A percentile compares a stretch with the other conserved stretches of the same genome.
Conservation (phyloP, 2,797 vertebrate genomes). For the Coracias cyanogaster region DNA sequence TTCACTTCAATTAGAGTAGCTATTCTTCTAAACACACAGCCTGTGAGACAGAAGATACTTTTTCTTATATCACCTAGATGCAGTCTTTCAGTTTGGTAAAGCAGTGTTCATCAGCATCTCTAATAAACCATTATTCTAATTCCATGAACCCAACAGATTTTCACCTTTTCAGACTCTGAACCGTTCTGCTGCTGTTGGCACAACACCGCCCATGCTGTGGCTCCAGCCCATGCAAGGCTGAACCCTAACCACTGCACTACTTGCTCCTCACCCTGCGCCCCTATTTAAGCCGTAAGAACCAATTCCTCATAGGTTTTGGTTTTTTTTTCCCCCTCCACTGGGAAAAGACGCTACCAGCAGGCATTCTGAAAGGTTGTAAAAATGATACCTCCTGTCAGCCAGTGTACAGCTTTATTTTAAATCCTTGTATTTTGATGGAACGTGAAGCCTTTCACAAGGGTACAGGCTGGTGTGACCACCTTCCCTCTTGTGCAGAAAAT, state of each 20-base stretch:
- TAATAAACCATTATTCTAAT: background rate
- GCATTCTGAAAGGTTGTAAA: background rate
- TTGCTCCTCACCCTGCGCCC: background rate
- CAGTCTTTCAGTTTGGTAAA: background rate
- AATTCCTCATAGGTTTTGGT: rapidly evolving
- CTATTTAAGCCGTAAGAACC: background rate
- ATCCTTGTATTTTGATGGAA: background rate
- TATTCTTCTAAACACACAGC: background rate
- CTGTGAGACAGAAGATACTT: background rate
- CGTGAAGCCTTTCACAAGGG: background rate
- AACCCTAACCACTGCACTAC: rapidly evolving
- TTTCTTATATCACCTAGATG: background rate
- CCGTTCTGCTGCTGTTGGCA: background rate
- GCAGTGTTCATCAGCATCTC: background rate
- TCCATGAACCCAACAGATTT: background rate
- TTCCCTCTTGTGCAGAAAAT: background rate
- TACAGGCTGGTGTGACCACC: background rate
- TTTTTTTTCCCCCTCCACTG: no score
- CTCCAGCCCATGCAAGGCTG: background rate
- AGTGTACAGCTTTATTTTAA: background rate
- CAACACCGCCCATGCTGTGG: no score
- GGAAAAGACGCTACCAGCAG: background rate
- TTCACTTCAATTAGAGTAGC: background rate
- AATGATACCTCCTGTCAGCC: background rate
- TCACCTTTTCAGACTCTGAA: background rate